Conservation (phyloP, 2,888 invertebrate genomes). For the Eupithecia centaureata region DNA sequence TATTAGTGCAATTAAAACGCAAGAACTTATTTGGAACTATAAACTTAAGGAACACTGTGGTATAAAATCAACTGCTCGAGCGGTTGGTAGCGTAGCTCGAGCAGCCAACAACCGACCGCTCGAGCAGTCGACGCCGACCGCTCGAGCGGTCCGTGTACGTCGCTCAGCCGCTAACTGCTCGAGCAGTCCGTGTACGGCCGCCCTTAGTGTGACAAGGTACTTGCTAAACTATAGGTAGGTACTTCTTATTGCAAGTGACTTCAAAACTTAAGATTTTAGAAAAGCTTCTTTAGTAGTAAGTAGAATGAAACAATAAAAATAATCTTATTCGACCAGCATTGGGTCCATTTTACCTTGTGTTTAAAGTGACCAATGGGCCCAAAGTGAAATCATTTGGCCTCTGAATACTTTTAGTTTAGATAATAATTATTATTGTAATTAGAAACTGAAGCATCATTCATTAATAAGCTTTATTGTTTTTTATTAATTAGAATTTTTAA, state of each 20-base stretch:
- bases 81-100: too few species aligned
- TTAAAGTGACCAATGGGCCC: too few species aligned
- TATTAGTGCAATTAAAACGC: too few species aligned
- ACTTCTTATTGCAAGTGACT: not conserved
- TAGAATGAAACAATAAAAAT: constrained; percentile 7
- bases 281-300: not conserved
- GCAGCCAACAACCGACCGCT: too few species aligned
- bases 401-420: not conserved
- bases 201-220: not conserved
- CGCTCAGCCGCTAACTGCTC: not conserved
- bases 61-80: too few species aligned
- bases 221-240: too few species aligned
- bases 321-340: constrained; percentile 31
- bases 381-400: not conserved
- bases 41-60: too few species aligned
- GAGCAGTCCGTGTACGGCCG: too few species aligned
- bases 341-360: constrained; percentile 38
- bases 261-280: not conserved
- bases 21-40: too few species aligned
- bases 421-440: not conserved
- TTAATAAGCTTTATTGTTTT: not conserved
- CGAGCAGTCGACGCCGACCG: too few species aligned
- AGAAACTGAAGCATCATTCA: not conserved
- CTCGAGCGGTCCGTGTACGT: too few species aligned
- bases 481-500: not conserved